Conservation (phyloP, 2,797 vertebrate species). For the Mus minutoides region DNA sequence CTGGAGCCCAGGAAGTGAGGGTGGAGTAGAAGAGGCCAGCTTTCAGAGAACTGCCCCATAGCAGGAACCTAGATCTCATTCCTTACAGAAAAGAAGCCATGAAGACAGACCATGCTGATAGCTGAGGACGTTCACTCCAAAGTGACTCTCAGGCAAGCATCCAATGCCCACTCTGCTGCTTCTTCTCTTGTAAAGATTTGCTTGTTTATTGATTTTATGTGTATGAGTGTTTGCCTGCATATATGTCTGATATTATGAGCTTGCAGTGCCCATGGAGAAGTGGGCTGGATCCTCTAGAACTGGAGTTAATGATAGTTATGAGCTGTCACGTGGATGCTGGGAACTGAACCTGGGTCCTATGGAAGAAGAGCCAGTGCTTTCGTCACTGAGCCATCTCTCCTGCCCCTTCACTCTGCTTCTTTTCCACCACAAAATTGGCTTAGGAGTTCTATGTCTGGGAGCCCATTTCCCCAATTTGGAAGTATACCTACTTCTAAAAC, state of each 20-base stretch:
- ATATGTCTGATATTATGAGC: neutral
- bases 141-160: neutral
- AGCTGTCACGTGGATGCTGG: neutral
- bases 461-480: neutral
- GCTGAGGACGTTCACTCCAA: neutral
- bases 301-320: neutral
- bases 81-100: neutral
- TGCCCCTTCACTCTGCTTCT: neutral
- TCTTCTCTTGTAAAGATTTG: neutral
- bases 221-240: neutral
- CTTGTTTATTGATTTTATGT: neutral
- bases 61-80: neutral
- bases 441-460: neutral
- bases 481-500: too few relatives aligned
- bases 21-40: neutral
- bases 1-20: neutral
- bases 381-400: neutral
- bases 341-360: neutral
- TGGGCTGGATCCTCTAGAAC: neutral
- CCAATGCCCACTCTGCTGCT: neutral
- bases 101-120: too few relatives aligned
- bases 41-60: neutral
- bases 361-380: neutral
- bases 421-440: neutral
- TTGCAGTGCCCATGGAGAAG: neutral